Evolutionary conservation across 2,113 vertebrate species (phyloP).

Genomic region (Lophochroa leadbeateri): DNA sequence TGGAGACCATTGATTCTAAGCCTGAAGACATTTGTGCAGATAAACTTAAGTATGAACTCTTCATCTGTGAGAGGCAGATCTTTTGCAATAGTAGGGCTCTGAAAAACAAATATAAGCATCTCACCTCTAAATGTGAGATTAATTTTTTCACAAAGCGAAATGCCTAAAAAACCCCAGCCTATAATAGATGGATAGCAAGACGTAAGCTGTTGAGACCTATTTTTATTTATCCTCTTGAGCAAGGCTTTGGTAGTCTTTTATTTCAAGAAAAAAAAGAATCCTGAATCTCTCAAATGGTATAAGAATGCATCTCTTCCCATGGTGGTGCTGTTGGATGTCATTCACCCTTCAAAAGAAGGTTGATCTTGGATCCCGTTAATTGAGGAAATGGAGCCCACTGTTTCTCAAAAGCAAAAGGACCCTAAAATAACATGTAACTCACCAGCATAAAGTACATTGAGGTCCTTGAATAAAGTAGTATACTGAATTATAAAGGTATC

Average conservation of each 20-base stretch:
- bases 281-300: background rate
- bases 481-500: conserved; percentile 26
- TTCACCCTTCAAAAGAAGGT: background rate
- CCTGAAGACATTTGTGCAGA: background rate
- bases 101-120: background rate
- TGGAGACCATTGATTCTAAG: background rate
- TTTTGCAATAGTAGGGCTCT: background rate
- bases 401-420: conserved; percentile 5
- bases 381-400: background rate
- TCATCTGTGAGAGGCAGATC: background rate
- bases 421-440: background rate
- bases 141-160: background rate
- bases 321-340: background rate
- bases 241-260: background rate
- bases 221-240: background rate
- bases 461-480: background rate
- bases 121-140: background rate
- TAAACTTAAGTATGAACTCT: background rate
- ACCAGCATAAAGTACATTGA: background rate
- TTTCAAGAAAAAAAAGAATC: background rate
- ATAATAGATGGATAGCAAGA: background rate
- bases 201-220: background rate
- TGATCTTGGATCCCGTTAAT: background rate
- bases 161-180: background rate
- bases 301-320: background rate